A percentile compares a stretch with the other conserved stretches of the same genome.
These are phyloP conservation scores for Epizoanthus fatuus DNA, from an alignment of 92 coral and sea anemone genomes.

Conservation along the genomic window DNA sequence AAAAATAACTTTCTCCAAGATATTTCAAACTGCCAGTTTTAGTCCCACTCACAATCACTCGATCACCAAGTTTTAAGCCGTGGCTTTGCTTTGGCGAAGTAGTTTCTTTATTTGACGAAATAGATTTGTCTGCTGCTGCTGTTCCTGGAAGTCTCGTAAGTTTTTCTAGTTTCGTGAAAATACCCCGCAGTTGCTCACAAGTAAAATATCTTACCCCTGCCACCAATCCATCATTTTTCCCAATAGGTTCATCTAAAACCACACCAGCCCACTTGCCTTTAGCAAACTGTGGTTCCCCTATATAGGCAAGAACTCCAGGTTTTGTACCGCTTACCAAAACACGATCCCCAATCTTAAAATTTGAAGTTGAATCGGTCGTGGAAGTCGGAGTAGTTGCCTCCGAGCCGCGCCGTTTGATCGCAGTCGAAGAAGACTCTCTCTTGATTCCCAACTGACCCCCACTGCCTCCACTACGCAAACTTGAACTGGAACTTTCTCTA, in stretches of 20 bases:
- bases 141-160: constrained; percentile 89
- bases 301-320: constrained; percentile 93
- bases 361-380: constrained; percentile 71
- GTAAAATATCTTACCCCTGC: constrained; percentile 97
- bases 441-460: constrained; percentile 56
- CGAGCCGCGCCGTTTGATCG: constrained; percentile 69
- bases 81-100: constrained; percentile 48
- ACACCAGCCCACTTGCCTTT: constrained; percentile 99
- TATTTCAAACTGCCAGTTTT: constrained; percentile 90
- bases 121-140: constrained; percentile 50
- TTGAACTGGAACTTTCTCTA: constrained; percentile 89
- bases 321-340: constrained; percentile 93
- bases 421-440: constrained; percentile 54
- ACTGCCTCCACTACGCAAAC: constrained; percentile 79
- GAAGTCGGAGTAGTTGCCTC: constrained; percentile 51
- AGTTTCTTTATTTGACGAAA: constrained; percentile 21
- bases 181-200: constrained; percentile 89
- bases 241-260: constrained; percentile 87
- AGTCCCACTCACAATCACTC: constrained; percentile 93
- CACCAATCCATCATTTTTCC: constrained; percentile 96
- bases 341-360: constrained; percentile 94
- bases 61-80: constrained; percentile 89
- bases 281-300: constrained; percentile 97
- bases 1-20: constrained; percentile 74
- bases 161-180: constrained; percentile 93